Base-by-base conservation (phyloP, 2,888 invertebrate genomes). In the Cerastis rubricosa region DNA sequence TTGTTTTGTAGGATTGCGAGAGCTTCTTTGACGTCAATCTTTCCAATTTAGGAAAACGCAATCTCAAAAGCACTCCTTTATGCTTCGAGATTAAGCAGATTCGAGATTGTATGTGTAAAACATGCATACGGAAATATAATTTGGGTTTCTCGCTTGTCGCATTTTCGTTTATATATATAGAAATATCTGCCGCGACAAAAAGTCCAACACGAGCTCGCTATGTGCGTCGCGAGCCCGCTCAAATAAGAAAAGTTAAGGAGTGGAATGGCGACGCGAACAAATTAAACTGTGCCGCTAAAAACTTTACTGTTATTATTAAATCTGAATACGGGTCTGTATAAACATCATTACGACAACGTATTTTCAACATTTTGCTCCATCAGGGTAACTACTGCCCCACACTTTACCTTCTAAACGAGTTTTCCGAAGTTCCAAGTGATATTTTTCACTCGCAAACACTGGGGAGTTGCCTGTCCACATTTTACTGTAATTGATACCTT, bases 231-330 rank as follows among this genome's bases (percentile, higher is more conserved):
- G 51, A 75, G 66, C 17, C 67, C 69, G 54, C 69, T 78, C 78
- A 85, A 87, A 84, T 88, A 88, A 88, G 76, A 85, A 85, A 85
- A 86, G 77, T 83, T 87, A 67, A 74, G 35, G 35, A 78, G 49
- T 78, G 75, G 68, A 82, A 80, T 78, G 76, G 73, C 75, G 70
- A 67, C 66, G 71, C 45, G 61, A 47, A 77, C 74, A 78, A 81
- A 81, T 80, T 81, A 69, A 81, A 79, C 69, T 82, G 63, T 61
- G 76, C 7, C 76, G 40, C 82, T 71, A 49, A 69, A 64, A 79
- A 79, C 80, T 79, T 83, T 72, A 70, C 49, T 72, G 74, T 66
- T 81, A 74, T 83, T 86, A 81, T 80, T 83, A 82, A 78, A 85
- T 74, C 76, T 73, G 79, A 80, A 83, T 82, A 77, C 17, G 12